phyloP scores from a whole-genome alignment of 2,797 vertebrate species.

The Agapornis canus region DNA sequence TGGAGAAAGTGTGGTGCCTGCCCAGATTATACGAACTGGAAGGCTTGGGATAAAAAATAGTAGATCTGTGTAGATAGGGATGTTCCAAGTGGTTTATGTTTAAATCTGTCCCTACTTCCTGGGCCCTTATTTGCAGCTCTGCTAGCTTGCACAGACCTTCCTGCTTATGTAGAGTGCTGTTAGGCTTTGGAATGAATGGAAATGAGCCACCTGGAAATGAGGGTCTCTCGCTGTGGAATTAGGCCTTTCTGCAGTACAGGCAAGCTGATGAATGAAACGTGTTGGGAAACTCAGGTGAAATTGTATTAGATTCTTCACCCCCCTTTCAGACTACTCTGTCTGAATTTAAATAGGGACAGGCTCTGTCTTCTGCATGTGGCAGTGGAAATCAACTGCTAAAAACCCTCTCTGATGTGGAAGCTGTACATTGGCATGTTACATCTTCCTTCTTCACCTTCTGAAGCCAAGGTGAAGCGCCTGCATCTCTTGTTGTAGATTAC shows the following conservation, averaged over 20 bases:
- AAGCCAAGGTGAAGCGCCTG: background rate
- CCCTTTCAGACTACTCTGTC: background rate
- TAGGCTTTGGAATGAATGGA: background rate
- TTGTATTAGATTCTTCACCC: background rate
- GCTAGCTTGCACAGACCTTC: background rate
- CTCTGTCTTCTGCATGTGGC: background rate
- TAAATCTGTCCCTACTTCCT: background rate
- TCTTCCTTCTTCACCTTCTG: background rate
- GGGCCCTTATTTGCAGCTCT: background rate
- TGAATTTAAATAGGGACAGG: background rate
- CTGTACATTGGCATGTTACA: fast-evolving
- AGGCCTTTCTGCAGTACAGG: background rate
- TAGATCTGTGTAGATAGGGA: background rate
- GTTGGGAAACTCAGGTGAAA: background rate
- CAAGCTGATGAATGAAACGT: background rate
- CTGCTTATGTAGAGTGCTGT: background rate
- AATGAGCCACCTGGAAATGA: background rate
- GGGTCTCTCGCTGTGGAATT: background rate
- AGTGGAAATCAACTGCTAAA: background rate
- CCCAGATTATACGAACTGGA: background rate
- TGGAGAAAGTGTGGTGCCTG: background rate
- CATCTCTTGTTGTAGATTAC: background rate
- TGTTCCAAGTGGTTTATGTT: background rate
- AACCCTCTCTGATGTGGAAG: background rate
- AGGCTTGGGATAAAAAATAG: background rate